These are phyloP conservation scores for Koerneria pararmatus DNA, from an alignment of 2,888 invertebrate genomes.

Conservation along the genomic window DNA sequence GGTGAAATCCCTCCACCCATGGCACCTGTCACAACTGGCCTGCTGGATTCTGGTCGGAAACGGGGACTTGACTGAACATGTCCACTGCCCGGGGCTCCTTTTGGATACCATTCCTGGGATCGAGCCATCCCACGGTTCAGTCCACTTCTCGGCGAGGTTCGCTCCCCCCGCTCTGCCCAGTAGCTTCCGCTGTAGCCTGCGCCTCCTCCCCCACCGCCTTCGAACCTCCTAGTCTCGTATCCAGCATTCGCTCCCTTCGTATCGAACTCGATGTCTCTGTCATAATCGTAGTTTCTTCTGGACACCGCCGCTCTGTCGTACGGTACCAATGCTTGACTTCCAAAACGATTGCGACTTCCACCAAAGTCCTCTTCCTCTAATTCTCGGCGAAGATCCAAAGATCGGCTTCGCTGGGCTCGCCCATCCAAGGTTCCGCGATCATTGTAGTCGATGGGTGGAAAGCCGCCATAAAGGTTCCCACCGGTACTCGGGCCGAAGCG, in stretches of 20 bases:
- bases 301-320: slow-evolving; percentile 11
- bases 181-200: slow-evolving; percentile 1
- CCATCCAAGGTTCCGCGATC: no score
- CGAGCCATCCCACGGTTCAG: slow-evolving; percentile 1
- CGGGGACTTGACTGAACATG: slow-evolving; percentile 10
- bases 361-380: slow-evolving; percentile 20
- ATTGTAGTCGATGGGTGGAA: no score
- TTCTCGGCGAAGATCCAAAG: slow-evolving; percentile 18
- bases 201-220: slow-evolving; percentile 8
- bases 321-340: slow-evolving; percentile 7
- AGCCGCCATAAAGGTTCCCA: no score
- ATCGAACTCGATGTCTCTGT: not conserved
- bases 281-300: slow-evolving; percentile 12
- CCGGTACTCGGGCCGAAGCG: no score
- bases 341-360: slow-evolving; percentile 14
- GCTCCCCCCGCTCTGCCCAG: not conserved
- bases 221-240: no score
- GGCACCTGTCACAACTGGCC: slow-evolving; percentile 5
- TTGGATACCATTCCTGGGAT: slow-evolving; percentile 26
- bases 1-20: slow-evolving; percentile 5
- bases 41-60: slow-evolving; percentile 1
- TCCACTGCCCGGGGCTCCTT: not conserved
- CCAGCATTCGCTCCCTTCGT: no score
- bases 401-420: slow-evolving; percentile 17
- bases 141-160: slow-evolving; percentile 6